Conservation (phyloP, 92 coral and sea anemone species). For the Palythoa heliodiscus region DNA sequence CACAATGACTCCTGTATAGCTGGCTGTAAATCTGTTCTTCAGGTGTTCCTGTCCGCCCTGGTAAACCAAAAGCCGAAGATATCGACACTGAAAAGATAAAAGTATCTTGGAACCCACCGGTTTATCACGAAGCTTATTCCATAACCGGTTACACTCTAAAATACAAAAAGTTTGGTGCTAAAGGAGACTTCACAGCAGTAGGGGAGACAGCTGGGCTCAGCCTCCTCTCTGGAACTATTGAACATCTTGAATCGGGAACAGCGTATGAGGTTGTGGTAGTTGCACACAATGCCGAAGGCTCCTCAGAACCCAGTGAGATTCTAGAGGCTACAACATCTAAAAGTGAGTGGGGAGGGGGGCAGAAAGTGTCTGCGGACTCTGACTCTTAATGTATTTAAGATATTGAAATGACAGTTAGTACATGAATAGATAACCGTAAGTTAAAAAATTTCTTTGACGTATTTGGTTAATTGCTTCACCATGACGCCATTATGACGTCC, state of each 20-base stretch:
- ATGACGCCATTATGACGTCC: too few relatives aligned
- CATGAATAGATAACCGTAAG: too few relatives aligned
- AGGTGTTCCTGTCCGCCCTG: slow-evolving; percentile 50
- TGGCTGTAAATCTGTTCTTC: neutral
- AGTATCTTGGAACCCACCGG: slow-evolving; percentile 48
- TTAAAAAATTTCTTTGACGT: too few relatives aligned
- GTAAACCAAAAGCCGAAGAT: slow-evolving; percentile 34
- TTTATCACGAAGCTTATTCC: slow-evolving; percentile 18
- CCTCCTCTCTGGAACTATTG: neutral
- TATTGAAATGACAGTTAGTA: neutral
- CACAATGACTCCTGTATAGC: too few relatives aligned
- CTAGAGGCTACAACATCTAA: neutral
- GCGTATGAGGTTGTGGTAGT: slow-evolving; percentile 37
- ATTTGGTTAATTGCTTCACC: too few relatives aligned
- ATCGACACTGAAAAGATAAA: slow-evolving; percentile 17
- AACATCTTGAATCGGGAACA: slow-evolving; percentile 16
- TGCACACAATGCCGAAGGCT: slow-evolving; percentile 7
- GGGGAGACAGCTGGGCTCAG: neutral
- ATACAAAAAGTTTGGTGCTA: slow-evolving; percentile 16
- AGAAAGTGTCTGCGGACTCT: too few relatives aligned
- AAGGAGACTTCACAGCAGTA: slow-evolving; percentile 1
- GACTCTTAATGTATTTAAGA: neutral
- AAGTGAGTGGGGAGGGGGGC: neutral
- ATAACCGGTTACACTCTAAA: slow-evolving; percentile 31
- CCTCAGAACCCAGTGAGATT: neutral